Evolutionary conservation across 2,113 vertebrate genomes (phyloP), one percentile per base, ranked within the genome.

Genomic region (Etheostoma cragini): DNA sequence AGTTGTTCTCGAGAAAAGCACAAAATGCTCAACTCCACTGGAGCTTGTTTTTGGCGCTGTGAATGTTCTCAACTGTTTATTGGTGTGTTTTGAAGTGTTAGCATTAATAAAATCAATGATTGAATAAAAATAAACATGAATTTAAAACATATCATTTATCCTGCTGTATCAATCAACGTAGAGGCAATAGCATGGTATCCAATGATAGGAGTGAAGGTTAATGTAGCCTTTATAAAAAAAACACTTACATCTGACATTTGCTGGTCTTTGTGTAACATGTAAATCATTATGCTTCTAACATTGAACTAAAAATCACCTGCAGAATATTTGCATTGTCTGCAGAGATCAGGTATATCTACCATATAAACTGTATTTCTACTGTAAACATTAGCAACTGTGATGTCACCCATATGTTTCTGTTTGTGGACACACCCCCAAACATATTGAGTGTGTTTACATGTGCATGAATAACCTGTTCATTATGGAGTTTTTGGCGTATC

Each of bases 201-300:
- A 24, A 66, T 62, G 57, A 35, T 5, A 15, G 16, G n/a, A 45
- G 46, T 35, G 24, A 50, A 61, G 42, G n/a, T 1, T 46, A n/a
- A 52, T 70, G 49, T 62, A 56, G 68, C 38, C 7, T 75, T 35
- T 76, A 57, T 26, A 47, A 53, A 19, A 58, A 26, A 24, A 17
- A 15, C 8, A 6, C 15, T 67, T 62, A 30, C 6, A 22, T 21
- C 42, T 13, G 49, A 69, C 50, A 78, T 73, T 62, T 53, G 8
- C 52, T 61, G 19, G 76, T 22, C 5, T 30, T 38, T 72, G 58
- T 13, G 53, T 1, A 77, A 81, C 7, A 16, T 74, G 24, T 13
- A 54, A 66, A 74, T 54, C 63, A 64, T 63, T 30, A 72, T 62
- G 71, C 47, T 57, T 77, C 15, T 52, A 26, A 17, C 47, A 69